phyloP scores from a whole-genome alignment of 2,888 invertebrate species.

The Drosophila neonasuta region DNA sequence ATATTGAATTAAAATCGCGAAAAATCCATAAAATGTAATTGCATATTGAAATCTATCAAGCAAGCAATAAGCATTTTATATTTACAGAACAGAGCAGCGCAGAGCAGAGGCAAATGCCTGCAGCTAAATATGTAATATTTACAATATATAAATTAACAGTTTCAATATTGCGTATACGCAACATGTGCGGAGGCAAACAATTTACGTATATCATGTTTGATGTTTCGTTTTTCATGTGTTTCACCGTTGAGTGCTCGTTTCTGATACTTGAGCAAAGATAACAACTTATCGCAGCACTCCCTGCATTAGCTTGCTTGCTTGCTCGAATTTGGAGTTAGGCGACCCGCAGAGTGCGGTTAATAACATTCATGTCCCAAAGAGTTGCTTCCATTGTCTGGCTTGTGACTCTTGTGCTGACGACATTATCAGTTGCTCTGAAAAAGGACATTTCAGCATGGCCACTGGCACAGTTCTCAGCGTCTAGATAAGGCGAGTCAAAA shows the following conservation, averaged over 20 bases:
- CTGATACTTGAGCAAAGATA: slow-evolving; percentile 30
- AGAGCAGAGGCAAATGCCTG: slow-evolving; percentile 16
- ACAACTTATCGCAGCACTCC: slow-evolving; percentile 1
- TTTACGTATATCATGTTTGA: background rate
- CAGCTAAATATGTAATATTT: slow-evolving; percentile 18
- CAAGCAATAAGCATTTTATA: slow-evolving; percentile 38
- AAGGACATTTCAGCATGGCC: slow-evolving; percentile 10
- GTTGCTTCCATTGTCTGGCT: slow-evolving; percentile 26
- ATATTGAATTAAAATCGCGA: slow-evolving; percentile 55
- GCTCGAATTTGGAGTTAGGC: background rate
- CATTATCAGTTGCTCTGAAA: slow-evolving; percentile 35
- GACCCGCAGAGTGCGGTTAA: slow-evolving; percentile 36
- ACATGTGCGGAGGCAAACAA: background rate
- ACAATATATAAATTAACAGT: slow-evolving; percentile 1
- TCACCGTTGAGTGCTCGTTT: slow-evolving; percentile 18
- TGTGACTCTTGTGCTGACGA: slow-evolving; percentile 25
- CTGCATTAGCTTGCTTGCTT: background rate
- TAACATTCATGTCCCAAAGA: slow-evolving; percentile 13
- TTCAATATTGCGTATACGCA: slow-evolving; percentile 20
- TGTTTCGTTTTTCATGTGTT: slow-evolving; percentile 9
- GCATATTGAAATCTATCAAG: slow-evolving; percentile 50
- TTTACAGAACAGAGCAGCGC: slow-evolving; percentile 30
- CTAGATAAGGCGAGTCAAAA: slow-evolving; percentile 32
- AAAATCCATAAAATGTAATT: slow-evolving; percentile 46
- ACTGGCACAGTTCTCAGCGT: background rate